Base-by-base conservation (phyloP, 2,888 invertebrate species). In the Panorpa germanica region DNA sequence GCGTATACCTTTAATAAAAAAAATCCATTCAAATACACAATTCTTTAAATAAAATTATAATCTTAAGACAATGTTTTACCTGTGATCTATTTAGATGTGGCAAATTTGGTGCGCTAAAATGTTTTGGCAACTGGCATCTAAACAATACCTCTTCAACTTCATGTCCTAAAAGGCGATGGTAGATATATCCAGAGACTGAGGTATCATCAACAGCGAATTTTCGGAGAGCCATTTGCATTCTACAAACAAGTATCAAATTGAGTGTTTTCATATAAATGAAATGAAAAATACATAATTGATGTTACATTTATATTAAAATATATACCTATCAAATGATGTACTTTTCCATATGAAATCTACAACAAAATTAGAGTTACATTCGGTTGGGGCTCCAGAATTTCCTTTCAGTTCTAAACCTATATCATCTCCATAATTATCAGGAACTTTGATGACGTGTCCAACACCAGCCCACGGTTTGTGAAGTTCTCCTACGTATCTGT, bases 261-360 rank as follows among this genome's bases (percentile, higher is more conserved):
- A 28, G 28, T 21, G 20, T 34, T 26, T 26, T 16, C 14, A 8
- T 28, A 9, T 15, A 12, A 10, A 15, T 32, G 16, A 7, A 14
- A 12, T 13, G 11, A 32, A 14, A 28, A 21, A 32, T 15, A 16
- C 11, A 10, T 13, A 28, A 31, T 17, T 15, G 14, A 26, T 14
- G 8, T 16, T 27, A 7, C 3, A 31, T 19, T 17, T 18, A n/a
- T n/a, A n/a, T n/a, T n/a, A n/a, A n/a, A n/a, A 31, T 29, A 43
- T 50, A 41, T 43, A 80, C 82, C 83, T 72, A 55, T 95, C 95
- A 53, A 96, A 96, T 15, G 90, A 90, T 2, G 95, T 96, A 39
- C 93, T 90, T 53, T 96, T 96, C 96, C 95, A 96, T 29, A 96
- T 95, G 53, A 95, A 98, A 55, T 99, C 96, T 4, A 96, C 90